Conservation (phyloP, 2,888 invertebrate genomes). For the Anthophora plumipes region DNA sequence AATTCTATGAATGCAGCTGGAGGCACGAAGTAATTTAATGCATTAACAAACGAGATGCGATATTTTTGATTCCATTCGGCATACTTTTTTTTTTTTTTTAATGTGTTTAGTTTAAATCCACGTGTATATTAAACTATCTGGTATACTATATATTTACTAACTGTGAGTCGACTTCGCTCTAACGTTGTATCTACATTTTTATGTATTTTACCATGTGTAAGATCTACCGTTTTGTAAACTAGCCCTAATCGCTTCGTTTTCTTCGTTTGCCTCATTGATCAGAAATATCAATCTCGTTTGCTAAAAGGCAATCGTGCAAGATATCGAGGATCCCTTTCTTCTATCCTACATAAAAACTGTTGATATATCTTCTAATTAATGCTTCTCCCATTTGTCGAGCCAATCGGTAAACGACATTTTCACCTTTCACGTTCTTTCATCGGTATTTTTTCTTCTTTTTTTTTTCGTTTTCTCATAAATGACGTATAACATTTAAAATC, state of each 20-base stretch:
- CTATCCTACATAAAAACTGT: constrained; percentile 66
- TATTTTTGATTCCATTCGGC: constrained; percentile 46
- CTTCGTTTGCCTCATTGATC: constrained; percentile 14
- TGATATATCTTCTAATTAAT: constrained; percentile 53
- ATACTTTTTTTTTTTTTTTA: background rate
- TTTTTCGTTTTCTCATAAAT: constrained; percentile 56
- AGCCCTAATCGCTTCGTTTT: background rate
- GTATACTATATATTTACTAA: constrained; percentile 23
- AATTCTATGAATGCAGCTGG: constrained; percentile 78
- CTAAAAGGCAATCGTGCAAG: constrained; percentile 67
- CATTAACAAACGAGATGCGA: constrained; percentile 70
- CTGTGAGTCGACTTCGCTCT: constrained; percentile 1
- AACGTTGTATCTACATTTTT: constrained; percentile 13
- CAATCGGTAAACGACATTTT: constrained; percentile 32
- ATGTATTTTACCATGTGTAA: constrained; percentile 10
- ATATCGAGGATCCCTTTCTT: constrained; percentile 45
- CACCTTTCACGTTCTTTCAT: background rate
- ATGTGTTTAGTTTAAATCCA: constrained; percentile 19
- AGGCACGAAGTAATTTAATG: constrained; percentile 62
- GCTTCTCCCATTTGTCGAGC: constrained; percentile 24
- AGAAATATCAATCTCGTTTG: constrained; percentile 75
- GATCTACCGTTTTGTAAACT: constrained; percentile 16
- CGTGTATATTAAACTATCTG: background rate
- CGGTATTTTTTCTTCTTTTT: constrained; percentile 37
- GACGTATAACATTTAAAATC: constrained; percentile 79